Evolutionary conservation across 2,797 vertebrate genomes (phyloP).

Genomic region (Argyrosomus regius): DNA sequence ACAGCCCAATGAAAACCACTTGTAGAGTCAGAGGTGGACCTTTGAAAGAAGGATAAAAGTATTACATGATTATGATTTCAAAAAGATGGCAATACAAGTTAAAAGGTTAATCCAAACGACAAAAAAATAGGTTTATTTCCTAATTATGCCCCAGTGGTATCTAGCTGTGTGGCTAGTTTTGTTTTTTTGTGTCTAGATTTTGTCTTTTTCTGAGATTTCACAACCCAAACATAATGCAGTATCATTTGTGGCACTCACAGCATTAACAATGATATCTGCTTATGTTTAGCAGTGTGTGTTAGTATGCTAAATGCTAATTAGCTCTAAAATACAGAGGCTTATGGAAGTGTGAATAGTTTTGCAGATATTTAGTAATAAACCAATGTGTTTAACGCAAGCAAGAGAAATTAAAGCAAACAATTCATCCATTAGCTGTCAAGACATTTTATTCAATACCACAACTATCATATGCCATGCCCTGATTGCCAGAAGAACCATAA

Average conservation of each 20-base stretch:
- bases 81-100: not conserved
- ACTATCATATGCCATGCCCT: not conserved
- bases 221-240: not conserved
- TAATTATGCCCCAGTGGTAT: too few species aligned
- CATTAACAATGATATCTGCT: not conserved
- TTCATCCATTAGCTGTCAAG: too few species aligned
- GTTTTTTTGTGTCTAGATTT: not conserved
- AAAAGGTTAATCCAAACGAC: conserved; percentile 9
- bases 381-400: not conserved
- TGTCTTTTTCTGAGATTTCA: not conserved
- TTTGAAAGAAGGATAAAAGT: conserved; percentile 23
- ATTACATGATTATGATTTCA: conserved; percentile 18
- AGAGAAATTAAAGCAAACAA: not conserved
- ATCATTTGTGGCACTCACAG: too few species aligned
- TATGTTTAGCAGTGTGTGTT: not conserved
- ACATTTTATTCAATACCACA: not conserved
- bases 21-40: conserved; percentile 47
- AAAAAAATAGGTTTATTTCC: not conserved
- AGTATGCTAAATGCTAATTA: too few species aligned
- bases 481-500: too few species aligned
- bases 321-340: not conserved
- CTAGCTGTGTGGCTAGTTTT: not conserved
- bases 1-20: conserved; percentile 73
- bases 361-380: not conserved
- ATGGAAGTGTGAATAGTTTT: too few species aligned